These are phyloP conservation scores for Paramacrobiotus metropolitanus DNA, from an alignment of 1,140 invertebrate genomes.

Conservation along the genomic window DNA sequence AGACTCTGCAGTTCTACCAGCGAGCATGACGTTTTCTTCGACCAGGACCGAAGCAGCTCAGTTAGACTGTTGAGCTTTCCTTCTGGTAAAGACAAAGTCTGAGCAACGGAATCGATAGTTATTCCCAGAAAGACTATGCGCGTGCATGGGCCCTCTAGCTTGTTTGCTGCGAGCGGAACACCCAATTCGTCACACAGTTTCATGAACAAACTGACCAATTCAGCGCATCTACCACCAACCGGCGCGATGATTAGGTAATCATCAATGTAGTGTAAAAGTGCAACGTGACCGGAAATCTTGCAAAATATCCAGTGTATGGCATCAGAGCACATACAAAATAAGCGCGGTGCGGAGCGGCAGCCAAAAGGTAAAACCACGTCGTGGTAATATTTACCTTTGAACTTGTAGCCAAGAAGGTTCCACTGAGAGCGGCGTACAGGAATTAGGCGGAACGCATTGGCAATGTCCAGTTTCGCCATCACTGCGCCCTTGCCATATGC, in stretches of 20 bases:
- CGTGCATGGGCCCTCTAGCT: neutral
- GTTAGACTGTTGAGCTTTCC: neutral
- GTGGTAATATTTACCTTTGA: neutral
- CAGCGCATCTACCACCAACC: neutral
- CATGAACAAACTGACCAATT: neutral
- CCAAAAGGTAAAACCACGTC: neutral
- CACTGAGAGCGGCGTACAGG: neutral
- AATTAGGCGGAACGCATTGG: neutral
- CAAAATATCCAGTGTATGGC: neutral
- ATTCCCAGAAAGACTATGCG: neutral
- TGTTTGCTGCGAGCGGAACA: neutral
- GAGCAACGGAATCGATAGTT: neutral
- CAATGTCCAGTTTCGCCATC: neutral
- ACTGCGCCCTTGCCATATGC: neutral
- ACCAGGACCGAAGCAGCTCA: neutral
- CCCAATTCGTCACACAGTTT: neutral
- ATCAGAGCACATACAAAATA: neutral
- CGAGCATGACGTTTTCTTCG: neutral
- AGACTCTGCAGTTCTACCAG: neutral
- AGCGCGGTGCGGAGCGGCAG: neutral
- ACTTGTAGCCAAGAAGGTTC: neutral
- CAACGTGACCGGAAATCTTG: neutral
- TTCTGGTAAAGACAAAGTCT: neutral
- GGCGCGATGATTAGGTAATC: neutral
- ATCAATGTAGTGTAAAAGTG: neutral